A percentile compares a stretch with the other conserved stretches of the same genome.
These are phyloP conservation scores for Oreochromis niloticus DNA, from an alignment of 2,113 vertebrate genomes.

Conservation along the genomic window DNA sequence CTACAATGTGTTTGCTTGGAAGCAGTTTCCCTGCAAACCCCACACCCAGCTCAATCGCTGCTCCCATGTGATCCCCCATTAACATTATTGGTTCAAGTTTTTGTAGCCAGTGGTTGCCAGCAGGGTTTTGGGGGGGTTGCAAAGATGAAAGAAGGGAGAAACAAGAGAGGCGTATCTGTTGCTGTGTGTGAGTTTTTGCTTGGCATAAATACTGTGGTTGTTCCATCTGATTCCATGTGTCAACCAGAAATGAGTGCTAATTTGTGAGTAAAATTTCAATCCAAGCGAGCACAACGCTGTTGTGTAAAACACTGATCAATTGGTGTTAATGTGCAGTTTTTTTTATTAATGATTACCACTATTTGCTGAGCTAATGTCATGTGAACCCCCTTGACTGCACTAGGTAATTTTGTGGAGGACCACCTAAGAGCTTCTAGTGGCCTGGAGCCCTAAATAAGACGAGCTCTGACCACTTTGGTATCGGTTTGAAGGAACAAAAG, in stretches of 20 bases:
- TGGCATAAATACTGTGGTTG: not conserved
- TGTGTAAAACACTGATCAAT: not conserved
- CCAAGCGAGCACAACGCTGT: not conserved
- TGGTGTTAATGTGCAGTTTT: not conserved
- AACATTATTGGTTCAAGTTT: constrained; percentile 15
- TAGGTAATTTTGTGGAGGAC: not conserved
- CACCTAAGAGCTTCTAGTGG: not conserved
- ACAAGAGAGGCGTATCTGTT: not conserved
- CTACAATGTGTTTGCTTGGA: constrained; percentile 28
- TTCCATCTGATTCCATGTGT: not conserved
- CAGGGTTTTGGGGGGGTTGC: not conserved
- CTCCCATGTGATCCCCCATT: constrained; percentile 34
- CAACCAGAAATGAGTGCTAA: not conserved
- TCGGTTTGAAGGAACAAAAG: not conserved
- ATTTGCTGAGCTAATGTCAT: not conserved
- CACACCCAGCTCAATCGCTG: constrained; percentile 6
- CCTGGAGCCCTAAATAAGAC: not conserved
- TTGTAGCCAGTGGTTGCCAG: constrained; percentile 11
- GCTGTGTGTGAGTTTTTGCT: not conserved
- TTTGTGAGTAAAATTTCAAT: not conserved
- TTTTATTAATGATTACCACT: not conserved
- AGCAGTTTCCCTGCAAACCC: not conserved
- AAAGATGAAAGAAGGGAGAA: not conserved
- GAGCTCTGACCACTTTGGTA: not conserved
- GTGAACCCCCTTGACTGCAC: not conserved